Conservation (phyloP, 2,113 vertebrate genomes). For the Triplophysa siluroides region DNA sequence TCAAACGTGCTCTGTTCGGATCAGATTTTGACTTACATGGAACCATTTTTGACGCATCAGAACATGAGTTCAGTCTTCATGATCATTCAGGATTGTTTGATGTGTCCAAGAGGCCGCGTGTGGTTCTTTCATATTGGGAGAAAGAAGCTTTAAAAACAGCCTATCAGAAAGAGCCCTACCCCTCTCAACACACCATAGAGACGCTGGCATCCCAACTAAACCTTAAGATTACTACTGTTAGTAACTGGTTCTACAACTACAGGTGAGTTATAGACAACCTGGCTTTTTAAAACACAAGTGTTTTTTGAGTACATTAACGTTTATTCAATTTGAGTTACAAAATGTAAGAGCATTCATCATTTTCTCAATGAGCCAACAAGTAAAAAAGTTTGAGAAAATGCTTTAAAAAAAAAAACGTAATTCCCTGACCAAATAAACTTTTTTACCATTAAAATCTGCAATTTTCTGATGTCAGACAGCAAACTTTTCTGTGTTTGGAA, state of each 20-base stretch:
- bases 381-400: too few relatives aligned
- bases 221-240: slow-evolving; percentile 94
- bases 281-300: too few relatives aligned
- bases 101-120: slow-evolving; percentile 83
- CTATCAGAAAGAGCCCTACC: slow-evolving; percentile 93
- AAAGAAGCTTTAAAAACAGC: slow-evolving; percentile 89
- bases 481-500: too few relatives aligned
- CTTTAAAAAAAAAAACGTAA: too few relatives aligned
- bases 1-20: slow-evolving; percentile 86
- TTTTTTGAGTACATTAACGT: too few relatives aligned
- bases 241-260: slow-evolving; percentile 99
- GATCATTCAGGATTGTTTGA: slow-evolving; percentile 69
- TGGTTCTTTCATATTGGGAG: slow-evolving; percentile 89
- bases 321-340: too few relatives aligned
- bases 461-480: too few relatives aligned
- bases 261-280: slow-evolving; percentile 72
- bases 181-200: slow-evolving; percentile 93
- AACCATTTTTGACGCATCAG: slow-evolving; percentile 77
- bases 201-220: slow-evolving; percentile 90
- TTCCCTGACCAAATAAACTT: too few relatives aligned
- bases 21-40: slow-evolving; percentile 88
- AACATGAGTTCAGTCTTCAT: slow-evolving; percentile 66
- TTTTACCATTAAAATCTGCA: too few relatives aligned
- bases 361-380: too few relatives aligned
- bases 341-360: too few relatives aligned